These are phyloP conservation scores for Trachelus stipa DNA, from an alignment of 2,888 invertebrate genomes.

Conservation along the genomic window DNA sequence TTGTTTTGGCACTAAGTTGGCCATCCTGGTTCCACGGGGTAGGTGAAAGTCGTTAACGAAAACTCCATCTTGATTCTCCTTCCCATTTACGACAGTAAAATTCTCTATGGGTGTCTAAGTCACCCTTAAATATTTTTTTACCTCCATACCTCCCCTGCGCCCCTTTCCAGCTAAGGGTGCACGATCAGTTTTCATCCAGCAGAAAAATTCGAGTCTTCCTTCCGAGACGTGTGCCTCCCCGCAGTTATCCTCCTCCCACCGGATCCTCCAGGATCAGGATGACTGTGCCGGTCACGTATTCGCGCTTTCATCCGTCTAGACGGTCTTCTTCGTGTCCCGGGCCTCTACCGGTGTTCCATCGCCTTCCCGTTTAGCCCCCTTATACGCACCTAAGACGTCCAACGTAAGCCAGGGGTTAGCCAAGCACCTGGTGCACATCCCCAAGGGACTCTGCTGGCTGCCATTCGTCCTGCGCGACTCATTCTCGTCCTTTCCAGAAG, in stretches of 20 bases:
- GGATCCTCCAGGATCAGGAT: constrained; percentile 32
- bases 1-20: not conserved
- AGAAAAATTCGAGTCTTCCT: not conserved
- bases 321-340: constrained; percentile 23
- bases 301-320: constrained; percentile 41
- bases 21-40: not conserved
- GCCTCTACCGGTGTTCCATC: constrained; percentile 8
- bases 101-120: not conserved
- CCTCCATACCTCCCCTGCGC: not conserved
- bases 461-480: constrained; percentile 58
- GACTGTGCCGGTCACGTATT: constrained; percentile 50
- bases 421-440: constrained; percentile 64
- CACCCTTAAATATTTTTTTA: not conserved
- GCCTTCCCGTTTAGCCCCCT: constrained; percentile 2
- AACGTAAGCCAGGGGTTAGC: constrained; percentile 58
- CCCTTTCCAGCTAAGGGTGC: not conserved
- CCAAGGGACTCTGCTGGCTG: constrained; percentile 59
- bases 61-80: not conserved
- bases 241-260: not conserved
- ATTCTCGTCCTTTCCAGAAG: constrained; percentile 20
- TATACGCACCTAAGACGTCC: constrained; percentile 50
- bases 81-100: not conserved
- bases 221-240: not conserved
- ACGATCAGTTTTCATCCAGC: not conserved
- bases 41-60: not conserved